Conservation (phyloP, 53 echinoderm and acorn worm genomes). For the Antedon mediterranea region DNA sequence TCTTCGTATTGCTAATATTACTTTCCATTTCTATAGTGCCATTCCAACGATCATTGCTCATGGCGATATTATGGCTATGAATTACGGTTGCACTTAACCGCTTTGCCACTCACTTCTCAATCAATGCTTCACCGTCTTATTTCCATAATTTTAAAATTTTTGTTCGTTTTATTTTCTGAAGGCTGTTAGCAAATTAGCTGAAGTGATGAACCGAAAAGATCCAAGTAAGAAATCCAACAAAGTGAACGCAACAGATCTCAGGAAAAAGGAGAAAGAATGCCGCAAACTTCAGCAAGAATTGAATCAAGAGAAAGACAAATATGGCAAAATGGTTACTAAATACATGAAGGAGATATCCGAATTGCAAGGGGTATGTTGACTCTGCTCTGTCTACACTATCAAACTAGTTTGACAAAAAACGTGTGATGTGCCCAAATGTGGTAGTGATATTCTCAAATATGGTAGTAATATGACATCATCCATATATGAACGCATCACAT, state of each 20-base stretch:
- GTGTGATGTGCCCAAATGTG: no score
- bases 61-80: no score
- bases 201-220: constrained; percentile 59
- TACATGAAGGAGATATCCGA: constrained; percentile 57
- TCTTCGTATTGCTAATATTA: no score
- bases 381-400: no score
- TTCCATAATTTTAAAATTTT: background rate
- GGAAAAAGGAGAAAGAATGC: constrained; percentile 82
- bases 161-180: background rate
- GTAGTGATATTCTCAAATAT: no score
- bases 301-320: constrained; percentile 63
- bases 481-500: no score
- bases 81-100: no score
- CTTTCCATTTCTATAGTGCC: no score
- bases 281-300: constrained; percentile 70
- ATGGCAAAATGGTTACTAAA: constrained; percentile 47
- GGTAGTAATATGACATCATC: no score
- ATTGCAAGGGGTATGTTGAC: constrained; percentile 32
- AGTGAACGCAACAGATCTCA: constrained; percentile 31
- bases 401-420: no score
- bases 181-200: constrained; percentile 84
- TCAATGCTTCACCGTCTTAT: background rate
- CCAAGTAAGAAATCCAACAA: constrained; percentile 22
- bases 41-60: no score
- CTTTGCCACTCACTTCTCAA: no score